Base-by-base conservation (phyloP, 1,140 invertebrate genomes). In the Hylaeus anthracinus region DNA sequence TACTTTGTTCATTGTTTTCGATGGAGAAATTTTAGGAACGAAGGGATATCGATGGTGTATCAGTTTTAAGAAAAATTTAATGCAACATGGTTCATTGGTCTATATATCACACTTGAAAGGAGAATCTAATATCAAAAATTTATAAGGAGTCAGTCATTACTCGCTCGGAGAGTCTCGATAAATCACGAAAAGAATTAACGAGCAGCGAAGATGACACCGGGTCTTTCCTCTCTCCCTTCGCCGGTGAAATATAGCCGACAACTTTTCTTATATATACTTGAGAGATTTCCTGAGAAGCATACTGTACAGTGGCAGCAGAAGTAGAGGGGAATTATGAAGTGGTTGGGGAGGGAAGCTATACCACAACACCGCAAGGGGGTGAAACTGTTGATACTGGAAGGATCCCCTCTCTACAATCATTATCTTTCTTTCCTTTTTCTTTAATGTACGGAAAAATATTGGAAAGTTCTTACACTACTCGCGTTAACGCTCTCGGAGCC, bases 151-250 rank as follows among this genome's bases (percentile, higher is more conserved):
- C 81, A 66, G 86, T 89, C 90, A 90, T 92, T 92, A 92, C 88
- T 91, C 89, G 90, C 70, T 74, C 58, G 58, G 64, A 79, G 84
- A 89, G 89, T 89, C 82, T 86, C 81, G 75, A 92, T 92, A 92
- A 92, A 92, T 92, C 91, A 90, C 87, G 56, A 72, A 84, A 76
- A 81, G 88, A 89, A 92, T 92, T 92, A 92, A 92, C 90, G 90
- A 92, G 91, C 88, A 86, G 64, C 81, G 87, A 91, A 92, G 90
- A 92, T 89, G 91, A 92, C 90, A 92, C 91, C 89, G 83, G 85
- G 83, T 88, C 89, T 88, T 83, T 58, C 86, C 84, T 89, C 84
- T 78, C 76, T 83, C 72, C 75, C 71, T 73, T 67, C 70, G 82
- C 63, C 75, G 14, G 73, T 92, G 88, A 92, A 91, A 91, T 92